Conservation (phyloP, 2,797 vertebrate genomes). For the Kryptolebias ocellatus region DNA sequence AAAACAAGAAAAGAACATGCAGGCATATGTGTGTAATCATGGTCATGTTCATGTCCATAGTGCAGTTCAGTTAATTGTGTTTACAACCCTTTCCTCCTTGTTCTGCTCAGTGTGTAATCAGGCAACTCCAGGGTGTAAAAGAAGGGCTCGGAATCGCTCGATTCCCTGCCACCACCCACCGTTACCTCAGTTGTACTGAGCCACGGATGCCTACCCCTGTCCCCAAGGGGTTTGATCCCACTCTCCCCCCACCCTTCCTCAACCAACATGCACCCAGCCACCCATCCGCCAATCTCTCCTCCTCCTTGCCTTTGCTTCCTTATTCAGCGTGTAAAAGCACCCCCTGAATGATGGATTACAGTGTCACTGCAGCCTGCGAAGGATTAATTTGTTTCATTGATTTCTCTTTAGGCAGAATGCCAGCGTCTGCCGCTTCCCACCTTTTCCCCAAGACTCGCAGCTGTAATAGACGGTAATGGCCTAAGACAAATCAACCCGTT, state of each 20-base stretch:
- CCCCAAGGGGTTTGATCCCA: slow-evolving; percentile 85
- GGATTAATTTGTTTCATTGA: slow-evolving; percentile 99
- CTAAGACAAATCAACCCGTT: slow-evolving; percentile 98
- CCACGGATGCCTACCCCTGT: slow-evolving; percentile 90
- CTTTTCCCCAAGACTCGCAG: slow-evolving; percentile 94
- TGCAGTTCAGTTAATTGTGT: slow-evolving; percentile 59
- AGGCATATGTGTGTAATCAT: slow-evolving; percentile 61
- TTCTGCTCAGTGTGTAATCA: slow-evolving; percentile 71
- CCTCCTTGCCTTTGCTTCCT: slow-evolving; percentile 86
- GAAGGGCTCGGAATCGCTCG: slow-evolving; percentile 87
- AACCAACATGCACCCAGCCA: slow-evolving; percentile 71
- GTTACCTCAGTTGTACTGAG: slow-evolving; percentile 88
- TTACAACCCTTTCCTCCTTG: slow-evolving; percentile 48
- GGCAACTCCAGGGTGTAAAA: slow-evolving; percentile 82
- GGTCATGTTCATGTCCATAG: slow-evolving; percentile 47
- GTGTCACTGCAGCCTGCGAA: slow-evolving; percentile 98
- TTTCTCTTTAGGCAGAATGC: slow-evolving; percentile 99
- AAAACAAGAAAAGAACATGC: slow-evolving; percentile 39
- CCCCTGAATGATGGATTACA: slow-evolving; percentile 99
- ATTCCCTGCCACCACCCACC: slow-evolving; percentile 82
- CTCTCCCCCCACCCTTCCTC: slow-evolving; percentile 58
- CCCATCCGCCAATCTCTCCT: slow-evolving; percentile 73
- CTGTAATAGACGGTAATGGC: slow-evolving; percentile 99
- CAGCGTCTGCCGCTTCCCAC: slow-evolving; percentile 99
- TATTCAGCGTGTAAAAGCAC: slow-evolving; percentile 98